A percentile compares a stretch with the other conserved stretches of the same genome.
phyloP scores from a whole-genome alignment of 2,888 invertebrate genomes.

The Gastrophysa polygoni region DNA sequence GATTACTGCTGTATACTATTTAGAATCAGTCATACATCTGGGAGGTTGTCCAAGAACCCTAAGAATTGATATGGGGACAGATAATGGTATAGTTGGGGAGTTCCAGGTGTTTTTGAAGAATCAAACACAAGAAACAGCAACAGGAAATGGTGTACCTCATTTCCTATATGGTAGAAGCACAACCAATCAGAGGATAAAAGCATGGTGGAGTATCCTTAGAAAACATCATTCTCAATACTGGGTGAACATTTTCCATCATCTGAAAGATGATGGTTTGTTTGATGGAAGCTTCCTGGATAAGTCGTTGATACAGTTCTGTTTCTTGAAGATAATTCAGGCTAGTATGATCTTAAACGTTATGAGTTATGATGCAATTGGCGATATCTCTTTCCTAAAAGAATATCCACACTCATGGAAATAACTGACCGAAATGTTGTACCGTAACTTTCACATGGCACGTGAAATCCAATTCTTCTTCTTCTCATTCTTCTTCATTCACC shows the following conservation, averaged over 20 bases:
- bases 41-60: not conserved
- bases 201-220: not conserved
- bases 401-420: no score
- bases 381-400: no score
- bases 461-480: no score
- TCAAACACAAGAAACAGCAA: not conserved
- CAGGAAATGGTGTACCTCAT: not conserved
- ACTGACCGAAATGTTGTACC: no score
- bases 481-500: no score
- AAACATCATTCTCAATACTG: not conserved
- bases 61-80: not conserved
- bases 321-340: not conserved
- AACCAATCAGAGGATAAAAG: no score
- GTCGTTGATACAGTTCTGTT: not conserved
- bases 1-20: no score
- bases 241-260: not conserved
- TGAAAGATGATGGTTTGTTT: slow-evolving; percentile 2
- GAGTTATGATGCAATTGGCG: no score
- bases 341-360: not conserved
- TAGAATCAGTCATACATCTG: not conserved
- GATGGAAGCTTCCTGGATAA: no score
- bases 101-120: not conserved
- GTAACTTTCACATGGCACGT: no score
- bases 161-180: no score
- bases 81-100: not conserved